Percentiles rank a stretch among this genome's conserved stretches.
These are phyloP conservation scores for Hippopotamyrus pictus DNA, from an alignment of 2,797 vertebrate species.

Conservation along the genomic window DNA sequence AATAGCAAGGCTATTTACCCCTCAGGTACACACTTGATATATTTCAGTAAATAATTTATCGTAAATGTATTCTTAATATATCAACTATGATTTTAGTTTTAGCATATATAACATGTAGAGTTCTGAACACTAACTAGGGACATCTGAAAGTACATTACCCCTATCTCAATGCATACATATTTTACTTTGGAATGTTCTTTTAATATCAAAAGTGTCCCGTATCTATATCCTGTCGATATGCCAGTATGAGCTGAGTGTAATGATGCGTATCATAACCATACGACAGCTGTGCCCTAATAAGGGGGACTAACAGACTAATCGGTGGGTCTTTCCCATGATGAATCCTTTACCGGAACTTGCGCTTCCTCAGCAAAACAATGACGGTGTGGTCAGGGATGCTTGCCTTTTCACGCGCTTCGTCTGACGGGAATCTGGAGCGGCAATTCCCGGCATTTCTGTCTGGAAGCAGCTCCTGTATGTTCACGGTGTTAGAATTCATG, in stretches of 20 bases:
- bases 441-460: slow-evolving; percentile 24
- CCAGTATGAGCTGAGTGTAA: not conserved
- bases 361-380: slow-evolving; percentile 3
- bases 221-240: not conserved
- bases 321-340: not conserved
- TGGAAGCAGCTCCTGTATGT: not conserved
- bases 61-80: not conserved
- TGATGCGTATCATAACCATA: not conserved
- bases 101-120: not conserved
- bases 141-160: not conserved
- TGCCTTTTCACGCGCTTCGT: slow-evolving; percentile 33
- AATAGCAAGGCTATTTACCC: not conserved
- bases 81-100: not conserved
- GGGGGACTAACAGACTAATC: not conserved
- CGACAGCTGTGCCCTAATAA: not conserved
- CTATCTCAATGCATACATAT: not conserved
- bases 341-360: not conserved
- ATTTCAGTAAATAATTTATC: not conserved
- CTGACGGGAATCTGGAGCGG: slow-evolving; percentile 26
- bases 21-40: not conserved
- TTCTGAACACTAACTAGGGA: not conserved
- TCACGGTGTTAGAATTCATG: not conserved
- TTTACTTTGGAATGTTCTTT: not conserved
- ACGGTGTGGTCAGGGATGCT: slow-evolving; percentile 9
- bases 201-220: not conserved